Conservation (phyloP, 2,113 vertebrate genomes). For the Pterocles gutturalis region DNA sequence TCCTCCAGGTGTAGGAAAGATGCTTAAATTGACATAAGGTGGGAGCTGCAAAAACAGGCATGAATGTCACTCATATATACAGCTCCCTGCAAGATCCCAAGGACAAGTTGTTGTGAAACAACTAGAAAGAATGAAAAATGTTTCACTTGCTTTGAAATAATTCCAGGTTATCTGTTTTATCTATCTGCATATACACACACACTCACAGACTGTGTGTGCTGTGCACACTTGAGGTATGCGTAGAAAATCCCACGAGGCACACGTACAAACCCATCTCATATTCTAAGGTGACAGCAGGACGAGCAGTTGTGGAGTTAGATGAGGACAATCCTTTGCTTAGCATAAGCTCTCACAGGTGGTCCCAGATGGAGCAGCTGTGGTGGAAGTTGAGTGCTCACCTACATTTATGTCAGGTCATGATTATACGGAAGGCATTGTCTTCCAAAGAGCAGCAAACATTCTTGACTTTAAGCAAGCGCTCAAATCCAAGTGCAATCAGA, state of each 20-base stretch:
- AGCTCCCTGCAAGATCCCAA: slow-evolving; percentile 28
- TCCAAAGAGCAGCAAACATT: not conserved
- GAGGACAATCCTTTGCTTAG: not conserved
- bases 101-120: not conserved
- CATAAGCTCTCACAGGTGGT: not conserved
- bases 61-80: not conserved
- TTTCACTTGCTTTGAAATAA: slow-evolving; percentile 26
- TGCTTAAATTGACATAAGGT: slow-evolving; percentile 57
- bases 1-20: slow-evolving; percentile 75
- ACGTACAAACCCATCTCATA: not conserved
- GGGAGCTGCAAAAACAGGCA: slow-evolving; percentile 65
- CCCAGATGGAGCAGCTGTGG: not conserved
- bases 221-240: fast-evolving
- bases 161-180: not conserved
- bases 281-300: not conserved
- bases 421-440: not conserved
- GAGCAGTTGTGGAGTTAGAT: not conserved
- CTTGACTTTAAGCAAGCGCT: not conserved
- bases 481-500: not conserved
- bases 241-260: not conserved
- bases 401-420: not conserved
- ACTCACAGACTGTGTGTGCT: fast-evolving
- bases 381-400: not conserved
- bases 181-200: not conserved
- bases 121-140: not conserved